Conservation (phyloP, 2,797 vertebrate species). For the Diplodus sargus region DNA sequence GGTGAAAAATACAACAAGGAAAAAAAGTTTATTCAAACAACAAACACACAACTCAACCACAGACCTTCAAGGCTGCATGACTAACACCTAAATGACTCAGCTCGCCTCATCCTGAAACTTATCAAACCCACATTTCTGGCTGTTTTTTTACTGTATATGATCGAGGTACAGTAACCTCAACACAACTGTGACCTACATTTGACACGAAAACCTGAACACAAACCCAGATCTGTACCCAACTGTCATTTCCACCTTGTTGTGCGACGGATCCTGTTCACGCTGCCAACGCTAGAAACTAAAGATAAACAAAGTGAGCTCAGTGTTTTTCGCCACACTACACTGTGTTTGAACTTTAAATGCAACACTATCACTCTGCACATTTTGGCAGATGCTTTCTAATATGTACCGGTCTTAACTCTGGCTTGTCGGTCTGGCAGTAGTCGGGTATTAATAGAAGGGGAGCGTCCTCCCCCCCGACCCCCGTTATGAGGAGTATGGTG, state of each 20-base stretch:
- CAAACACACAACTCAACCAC: not conserved
- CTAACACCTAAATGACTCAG: not conserved
- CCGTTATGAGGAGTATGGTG: slow-evolving; percentile 9
- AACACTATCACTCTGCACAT: slow-evolving; percentile 1
- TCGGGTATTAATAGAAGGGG: slow-evolving; percentile 48
- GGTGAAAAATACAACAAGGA: not conserved
- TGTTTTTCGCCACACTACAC: not conserved
- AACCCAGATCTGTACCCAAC: not conserved
- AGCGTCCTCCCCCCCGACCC: not conserved
- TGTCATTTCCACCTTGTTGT: not conserved
- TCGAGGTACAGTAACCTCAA: not conserved
- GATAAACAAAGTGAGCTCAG: not conserved
- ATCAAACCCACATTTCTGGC: slow-evolving; percentile 43
- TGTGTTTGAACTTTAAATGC: slow-evolving; percentile 18
- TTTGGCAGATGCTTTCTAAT: slow-evolving; percentile 31
- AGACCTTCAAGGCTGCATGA: slow-evolving; percentile 5
- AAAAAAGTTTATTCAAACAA: not conserved
- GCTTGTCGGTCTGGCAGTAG: slow-evolving; percentile 28
- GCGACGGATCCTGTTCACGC: not conserved
- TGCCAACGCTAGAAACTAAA: not conserved
- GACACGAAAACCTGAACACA: not conserved
- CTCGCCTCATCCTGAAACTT: slow-evolving; percentile 38
- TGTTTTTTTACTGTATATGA: not conserved
- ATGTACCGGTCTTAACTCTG: slow-evolving; percentile 33
- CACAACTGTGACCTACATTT: not conserved